phyloP scores from a whole-genome alignment of 2,113 vertebrate species.

The Lota lota region DNA sequence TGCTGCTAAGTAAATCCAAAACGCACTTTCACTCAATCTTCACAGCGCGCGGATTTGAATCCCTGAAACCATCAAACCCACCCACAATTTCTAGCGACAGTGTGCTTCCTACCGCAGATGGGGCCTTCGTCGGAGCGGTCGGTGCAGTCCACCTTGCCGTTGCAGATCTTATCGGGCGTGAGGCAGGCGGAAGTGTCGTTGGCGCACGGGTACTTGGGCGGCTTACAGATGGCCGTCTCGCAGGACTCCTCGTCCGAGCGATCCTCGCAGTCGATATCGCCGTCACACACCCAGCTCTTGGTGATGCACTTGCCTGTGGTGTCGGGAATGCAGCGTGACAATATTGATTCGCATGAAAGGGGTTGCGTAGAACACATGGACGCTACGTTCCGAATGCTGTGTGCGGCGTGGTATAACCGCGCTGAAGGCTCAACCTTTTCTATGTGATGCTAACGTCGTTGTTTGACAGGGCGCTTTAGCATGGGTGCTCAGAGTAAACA shows the following conservation, averaged over 20 bases:
- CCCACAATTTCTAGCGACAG: too few relatives aligned
- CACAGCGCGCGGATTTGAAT: too few relatives aligned
- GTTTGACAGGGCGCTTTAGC: too few relatives aligned
- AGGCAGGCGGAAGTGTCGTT: slow-evolving; percentile 91
- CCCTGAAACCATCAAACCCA: neutral
- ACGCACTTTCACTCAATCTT: too few relatives aligned
- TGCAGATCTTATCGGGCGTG: slow-evolving; percentile 92
- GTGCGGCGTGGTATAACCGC: too few relatives aligned
- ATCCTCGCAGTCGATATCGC: slow-evolving; percentile 97
- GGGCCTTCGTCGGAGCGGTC: slow-evolving; percentile 94
- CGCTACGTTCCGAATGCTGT: too few relatives aligned
- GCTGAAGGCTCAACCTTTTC: too few relatives aligned
- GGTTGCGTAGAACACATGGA: neutral
- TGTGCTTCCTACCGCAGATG: slow-evolving; percentile 83
- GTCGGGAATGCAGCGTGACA: neutral
- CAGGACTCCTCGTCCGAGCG: slow-evolving; percentile 95
- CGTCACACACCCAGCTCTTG: slow-evolving; percentile 97
- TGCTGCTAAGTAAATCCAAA: too few relatives aligned
- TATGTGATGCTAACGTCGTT: too few relatives aligned
- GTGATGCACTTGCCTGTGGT: slow-evolving; percentile 94
- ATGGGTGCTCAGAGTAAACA: too few relatives aligned
- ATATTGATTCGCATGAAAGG: neutral
- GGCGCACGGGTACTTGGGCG: slow-evolving; percentile 94
- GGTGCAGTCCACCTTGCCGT: slow-evolving; percentile 87
- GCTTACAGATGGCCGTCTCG: slow-evolving; percentile 85